These are phyloP conservation scores for Drosophila merina DNA, from an alignment of 2,888 invertebrate genomes.

Conservation along the genomic window DNA sequence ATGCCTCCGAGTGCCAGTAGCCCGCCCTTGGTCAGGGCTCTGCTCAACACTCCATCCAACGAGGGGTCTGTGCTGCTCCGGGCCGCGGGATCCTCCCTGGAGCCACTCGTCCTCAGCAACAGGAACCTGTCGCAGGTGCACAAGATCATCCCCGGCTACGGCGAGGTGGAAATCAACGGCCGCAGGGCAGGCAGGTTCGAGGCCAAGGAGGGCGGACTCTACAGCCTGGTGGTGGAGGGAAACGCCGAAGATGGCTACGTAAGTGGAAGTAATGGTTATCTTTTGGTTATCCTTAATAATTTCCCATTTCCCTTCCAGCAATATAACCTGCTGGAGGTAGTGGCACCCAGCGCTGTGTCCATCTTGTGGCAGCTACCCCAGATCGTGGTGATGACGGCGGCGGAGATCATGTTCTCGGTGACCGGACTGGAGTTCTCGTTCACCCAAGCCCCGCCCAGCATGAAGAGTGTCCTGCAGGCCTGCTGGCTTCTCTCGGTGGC, in stretches of 20 bases:
- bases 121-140: constrained; percentile 66
- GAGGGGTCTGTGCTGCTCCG: constrained; percentile 61
- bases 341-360: constrained; percentile 89
- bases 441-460: constrained; percentile 94
- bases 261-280: constrained; percentile 50
- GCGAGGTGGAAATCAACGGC: constrained; percentile 59
- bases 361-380: constrained; percentile 94
- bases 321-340: constrained; percentile 77
- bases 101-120: constrained; percentile 31
- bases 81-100: constrained; percentile 28
- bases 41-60: constrained; percentile 73
- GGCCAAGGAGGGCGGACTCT: constrained; percentile 88
- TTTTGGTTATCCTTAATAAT: not conserved
- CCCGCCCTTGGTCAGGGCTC: constrained; percentile 79
- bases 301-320: constrained; percentile 46
- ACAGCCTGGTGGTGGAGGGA: constrained; percentile 85
- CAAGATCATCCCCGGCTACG: constrained; percentile 58
- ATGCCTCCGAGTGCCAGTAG: constrained; percentile 76
- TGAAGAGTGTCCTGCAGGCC: constrained; percentile 97
- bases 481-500: constrained; percentile 96
- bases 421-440: constrained; percentile 98
- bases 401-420: constrained; percentile 97
- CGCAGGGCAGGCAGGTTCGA: constrained; percentile 67
- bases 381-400: constrained; percentile 95
- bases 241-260: constrained; percentile 82